These are phyloP conservation scores for Pandion haliaetus DNA, from an alignment of 2,113 vertebrate genomes.

Conservation along the genomic window DNA sequence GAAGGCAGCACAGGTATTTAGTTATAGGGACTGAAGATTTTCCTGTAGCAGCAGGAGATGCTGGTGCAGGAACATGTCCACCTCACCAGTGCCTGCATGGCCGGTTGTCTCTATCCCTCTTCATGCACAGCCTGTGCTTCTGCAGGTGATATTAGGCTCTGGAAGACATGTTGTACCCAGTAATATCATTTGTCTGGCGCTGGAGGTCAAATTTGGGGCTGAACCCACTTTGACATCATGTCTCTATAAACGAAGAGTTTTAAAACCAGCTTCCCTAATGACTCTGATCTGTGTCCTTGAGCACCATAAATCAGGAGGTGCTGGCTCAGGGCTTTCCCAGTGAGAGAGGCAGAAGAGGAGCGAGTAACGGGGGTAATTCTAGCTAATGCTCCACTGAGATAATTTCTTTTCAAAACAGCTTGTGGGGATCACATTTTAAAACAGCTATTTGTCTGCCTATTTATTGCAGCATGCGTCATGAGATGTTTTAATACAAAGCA, in stretches of 20 bases:
- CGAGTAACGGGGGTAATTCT: background rate
- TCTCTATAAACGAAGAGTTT: background rate
- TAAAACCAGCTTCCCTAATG: background rate
- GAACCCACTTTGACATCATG: background rate
- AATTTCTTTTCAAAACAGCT: background rate
- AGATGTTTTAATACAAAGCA: constrained; percentile 42
- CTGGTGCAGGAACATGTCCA: background rate
- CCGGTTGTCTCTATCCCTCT: background rate
- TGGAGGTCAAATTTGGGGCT: background rate
- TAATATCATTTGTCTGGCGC: background rate
- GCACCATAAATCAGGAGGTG: background rate
- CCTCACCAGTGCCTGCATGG: too few relatives aligned
- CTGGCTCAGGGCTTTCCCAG: constrained; percentile 15
- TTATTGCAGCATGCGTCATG: constrained; percentile 29
- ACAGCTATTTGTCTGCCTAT: background rate
- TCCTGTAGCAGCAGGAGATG: background rate
- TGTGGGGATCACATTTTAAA: background rate
- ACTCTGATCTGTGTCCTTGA: background rate
- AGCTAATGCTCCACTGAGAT: background rate
- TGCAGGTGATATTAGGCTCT: background rate
- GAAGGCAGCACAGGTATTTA: background rate
- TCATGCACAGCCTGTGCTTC: too few relatives aligned
- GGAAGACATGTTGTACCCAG: background rate
- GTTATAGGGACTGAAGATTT: background rate
- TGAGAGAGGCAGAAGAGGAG: background rate